phyloP scores from a whole-genome alignment of 2,113 vertebrate genomes.

The Prionailurus viverrinus region DNA sequence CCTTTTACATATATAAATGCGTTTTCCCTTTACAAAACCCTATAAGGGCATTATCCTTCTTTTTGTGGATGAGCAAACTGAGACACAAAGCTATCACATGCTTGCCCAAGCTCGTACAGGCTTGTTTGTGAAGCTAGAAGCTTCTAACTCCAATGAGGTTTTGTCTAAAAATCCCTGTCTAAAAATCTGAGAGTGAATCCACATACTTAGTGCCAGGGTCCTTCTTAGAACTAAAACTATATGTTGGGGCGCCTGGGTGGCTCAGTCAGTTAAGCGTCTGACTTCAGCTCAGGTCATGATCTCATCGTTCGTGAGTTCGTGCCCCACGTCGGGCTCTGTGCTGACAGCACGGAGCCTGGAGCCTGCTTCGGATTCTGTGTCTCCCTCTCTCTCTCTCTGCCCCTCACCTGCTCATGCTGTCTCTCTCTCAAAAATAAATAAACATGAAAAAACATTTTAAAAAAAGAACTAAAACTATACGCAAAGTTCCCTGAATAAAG shows the following conservation, averaged over 20 bases:
- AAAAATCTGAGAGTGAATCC: not conserved
- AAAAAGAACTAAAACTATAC: not conserved
- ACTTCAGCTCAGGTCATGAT: no score
- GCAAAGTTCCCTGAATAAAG: constrained; percentile 3
- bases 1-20: not conserved
- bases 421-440: no score
- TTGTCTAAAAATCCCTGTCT: not conserved
- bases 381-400: no score
- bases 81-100: not conserved
- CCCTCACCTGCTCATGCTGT: no score
- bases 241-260: not conserved
- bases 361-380: no score
- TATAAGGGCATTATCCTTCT: not conserved
- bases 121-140: not conserved
- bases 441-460: no score
- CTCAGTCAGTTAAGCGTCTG: no score
- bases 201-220: not conserved
- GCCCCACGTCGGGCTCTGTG: no score
- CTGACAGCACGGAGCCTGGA: no score
- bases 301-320: no score
- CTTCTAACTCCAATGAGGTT: not conserved
- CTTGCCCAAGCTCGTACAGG: not conserved
- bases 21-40: not conserved
- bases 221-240: constrained; percentile 16
- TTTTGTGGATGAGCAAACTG: not conserved